A percentile compares a stretch with the other conserved stretches of the same genome.
These are phyloP conservation scores for Mionectes olivaceus DNA, from an alignment of 2,797 vertebrate genomes.

Conservation along the genomic window DNA sequence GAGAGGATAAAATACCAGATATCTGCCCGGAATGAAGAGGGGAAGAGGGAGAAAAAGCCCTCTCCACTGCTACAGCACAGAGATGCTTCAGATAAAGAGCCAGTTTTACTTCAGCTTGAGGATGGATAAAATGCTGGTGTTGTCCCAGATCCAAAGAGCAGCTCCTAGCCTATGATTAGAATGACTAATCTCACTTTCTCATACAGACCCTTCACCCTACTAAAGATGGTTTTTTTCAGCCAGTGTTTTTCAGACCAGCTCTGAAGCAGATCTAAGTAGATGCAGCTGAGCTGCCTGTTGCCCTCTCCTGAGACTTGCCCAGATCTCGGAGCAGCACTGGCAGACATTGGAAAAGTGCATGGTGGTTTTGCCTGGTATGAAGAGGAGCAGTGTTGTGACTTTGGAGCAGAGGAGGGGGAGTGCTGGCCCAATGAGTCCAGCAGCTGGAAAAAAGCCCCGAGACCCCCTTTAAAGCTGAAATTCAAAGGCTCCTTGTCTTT, in stretches of 20 bases:
- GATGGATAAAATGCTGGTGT: background rate
- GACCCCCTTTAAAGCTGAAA: background rate
- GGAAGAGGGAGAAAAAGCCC: conserved; percentile 13
- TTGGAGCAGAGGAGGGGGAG: background rate
- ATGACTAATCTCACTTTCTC: background rate
- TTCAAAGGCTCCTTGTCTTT: background rate
- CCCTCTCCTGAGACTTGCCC: background rate
- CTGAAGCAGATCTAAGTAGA: background rate
- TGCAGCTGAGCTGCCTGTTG: background rate
- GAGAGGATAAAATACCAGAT: background rate
- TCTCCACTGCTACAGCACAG: background rate
- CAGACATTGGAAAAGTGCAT: fast-evolving
- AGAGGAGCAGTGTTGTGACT: background rate
- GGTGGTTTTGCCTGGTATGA: background rate
- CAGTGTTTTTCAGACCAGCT: background rate
- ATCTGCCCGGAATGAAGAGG: background rate
- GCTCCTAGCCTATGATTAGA: background rate
- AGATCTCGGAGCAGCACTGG: background rate
- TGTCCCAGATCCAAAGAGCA: background rate
- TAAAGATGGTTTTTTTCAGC: background rate
- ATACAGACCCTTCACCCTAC: background rate
- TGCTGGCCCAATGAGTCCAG: background rate
- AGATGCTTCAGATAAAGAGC: background rate
- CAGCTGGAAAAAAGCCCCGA: background rate
- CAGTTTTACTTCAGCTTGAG: background rate